Evolutionary conservation across 2,113 vertebrate genomes (phyloP).

Genomic region (Oxygymnocypris stewartii): DNA sequence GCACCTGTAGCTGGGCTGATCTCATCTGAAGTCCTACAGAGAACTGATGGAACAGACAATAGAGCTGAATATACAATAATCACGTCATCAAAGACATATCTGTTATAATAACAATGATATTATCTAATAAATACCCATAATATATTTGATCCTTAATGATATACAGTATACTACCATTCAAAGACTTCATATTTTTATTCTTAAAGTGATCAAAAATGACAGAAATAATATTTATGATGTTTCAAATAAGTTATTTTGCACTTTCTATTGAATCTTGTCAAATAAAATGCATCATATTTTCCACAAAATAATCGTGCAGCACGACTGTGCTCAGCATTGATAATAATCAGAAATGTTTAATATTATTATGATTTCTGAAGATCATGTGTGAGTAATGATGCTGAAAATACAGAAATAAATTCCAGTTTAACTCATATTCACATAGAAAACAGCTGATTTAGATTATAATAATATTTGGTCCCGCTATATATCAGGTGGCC

Average conservation of each 20-base stretch:
- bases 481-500: too few relatives aligned
- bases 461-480: too few relatives aligned
- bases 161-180: too few relatives aligned
- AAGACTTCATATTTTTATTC: too few relatives aligned
- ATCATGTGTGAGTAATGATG: background rate
- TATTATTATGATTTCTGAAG: background rate
- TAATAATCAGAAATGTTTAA: background rate
- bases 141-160: too few relatives aligned
- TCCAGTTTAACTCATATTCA: too few relatives aligned
- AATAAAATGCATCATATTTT: background rate
- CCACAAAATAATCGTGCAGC: background rate
- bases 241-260: too few relatives aligned
- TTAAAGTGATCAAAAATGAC: too few relatives aligned
- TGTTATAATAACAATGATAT: background rate
- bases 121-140: background rate
- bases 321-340: too few relatives aligned
- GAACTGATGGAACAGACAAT: background rate
- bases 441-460: too few relatives aligned
- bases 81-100: background rate
- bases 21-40: background rate
- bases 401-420: background rate
- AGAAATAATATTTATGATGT: background rate
- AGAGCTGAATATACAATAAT: background rate
- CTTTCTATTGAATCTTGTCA: background rate
- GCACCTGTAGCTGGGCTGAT: background rate